phyloP scores from a whole-genome alignment of 2,113 vertebrate genomes.

The Madoqua kirkii region DNA sequence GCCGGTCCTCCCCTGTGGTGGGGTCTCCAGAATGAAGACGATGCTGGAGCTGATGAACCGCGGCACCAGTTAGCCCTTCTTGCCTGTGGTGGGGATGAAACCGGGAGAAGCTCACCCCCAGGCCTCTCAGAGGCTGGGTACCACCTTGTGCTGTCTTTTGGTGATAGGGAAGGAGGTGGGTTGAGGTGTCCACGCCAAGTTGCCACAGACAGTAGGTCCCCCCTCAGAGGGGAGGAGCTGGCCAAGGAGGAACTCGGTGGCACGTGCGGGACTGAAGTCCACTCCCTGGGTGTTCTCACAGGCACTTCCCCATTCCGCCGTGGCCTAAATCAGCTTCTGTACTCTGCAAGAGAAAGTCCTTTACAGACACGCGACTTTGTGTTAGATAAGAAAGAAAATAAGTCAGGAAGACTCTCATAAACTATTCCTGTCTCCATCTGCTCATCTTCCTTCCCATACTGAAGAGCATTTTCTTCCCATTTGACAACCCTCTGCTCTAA shows the following conservation, averaged over 20 bases:
- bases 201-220: fast-evolving
- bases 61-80: fast-evolving
- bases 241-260: neutral
- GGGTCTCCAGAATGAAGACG: neutral
- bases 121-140: neutral
- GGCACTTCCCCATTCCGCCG: fast-evolving
- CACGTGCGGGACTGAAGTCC: fast-evolving
- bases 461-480: neutral
- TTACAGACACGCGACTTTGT: neutral
- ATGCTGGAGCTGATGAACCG: fast-evolving
- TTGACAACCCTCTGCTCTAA: neutral
- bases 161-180: too few species aligned
- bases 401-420: fast-evolving
- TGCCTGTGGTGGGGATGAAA: fast-evolving
- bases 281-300: fast-evolving
- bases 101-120: fast-evolving
- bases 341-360: neutral
- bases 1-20: neutral
- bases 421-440: fast-evolving
- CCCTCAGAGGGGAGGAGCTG: neutral
- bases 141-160: neutral
- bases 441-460: fast-evolving
- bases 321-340: neutral
- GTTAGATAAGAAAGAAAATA: neutral
- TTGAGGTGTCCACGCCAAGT: neutral